A percentile compares a stretch with the other conserved stretches of the same genome.
phyloP scores from a whole-genome alignment of 1,140 invertebrate genomes.

The Chlorops oryzae region DNA sequence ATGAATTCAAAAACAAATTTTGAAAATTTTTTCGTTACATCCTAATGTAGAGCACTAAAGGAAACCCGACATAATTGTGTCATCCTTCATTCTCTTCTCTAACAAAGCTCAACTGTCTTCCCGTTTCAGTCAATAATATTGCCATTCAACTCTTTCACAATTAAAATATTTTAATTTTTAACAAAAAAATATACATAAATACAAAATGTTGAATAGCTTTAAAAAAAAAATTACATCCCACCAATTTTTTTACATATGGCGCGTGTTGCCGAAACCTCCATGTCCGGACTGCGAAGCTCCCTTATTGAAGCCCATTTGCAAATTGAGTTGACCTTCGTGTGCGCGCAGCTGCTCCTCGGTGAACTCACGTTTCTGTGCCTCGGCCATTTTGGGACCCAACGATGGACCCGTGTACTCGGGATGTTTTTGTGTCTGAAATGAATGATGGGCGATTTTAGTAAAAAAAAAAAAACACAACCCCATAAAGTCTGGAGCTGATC shows the following conservation, averaged over 20 bases:
- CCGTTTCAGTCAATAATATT: too few species aligned
- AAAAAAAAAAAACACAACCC: background rate
- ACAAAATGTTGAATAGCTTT: too few species aligned
- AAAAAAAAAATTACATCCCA: too few species aligned
- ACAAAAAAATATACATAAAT: too few species aligned
- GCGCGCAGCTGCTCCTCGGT: conserved; percentile 91
- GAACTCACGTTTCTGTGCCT: conserved; percentile 88
- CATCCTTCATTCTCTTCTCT: too few species aligned
- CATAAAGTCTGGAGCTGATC: background rate
- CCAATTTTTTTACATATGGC: conserved; percentile 84
- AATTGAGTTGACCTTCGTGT: conserved; percentile 80
- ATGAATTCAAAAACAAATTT: too few species aligned
- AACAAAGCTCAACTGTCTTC: too few species aligned
- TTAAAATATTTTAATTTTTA: too few species aligned
- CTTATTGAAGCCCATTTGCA: conserved; percentile 97
- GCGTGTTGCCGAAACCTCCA: conserved; percentile 90
- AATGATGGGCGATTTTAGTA: background rate
- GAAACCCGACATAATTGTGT: too few species aligned
- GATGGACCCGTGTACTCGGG: conserved; percentile 85
- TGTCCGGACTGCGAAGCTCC: conserved; percentile 79
- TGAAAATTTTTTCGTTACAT: too few species aligned
- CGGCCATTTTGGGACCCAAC: conserved; percentile 90
- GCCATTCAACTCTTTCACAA: too few species aligned
- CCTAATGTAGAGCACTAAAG: too few species aligned
- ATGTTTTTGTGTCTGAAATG: conserved; percentile 78